A percentile compares a stretch with the other conserved stretches of the same genome.
Conservation (phyloP, 2,797 vertebrate genomes). For the Schizopygopsis malacanthus region DNA sequence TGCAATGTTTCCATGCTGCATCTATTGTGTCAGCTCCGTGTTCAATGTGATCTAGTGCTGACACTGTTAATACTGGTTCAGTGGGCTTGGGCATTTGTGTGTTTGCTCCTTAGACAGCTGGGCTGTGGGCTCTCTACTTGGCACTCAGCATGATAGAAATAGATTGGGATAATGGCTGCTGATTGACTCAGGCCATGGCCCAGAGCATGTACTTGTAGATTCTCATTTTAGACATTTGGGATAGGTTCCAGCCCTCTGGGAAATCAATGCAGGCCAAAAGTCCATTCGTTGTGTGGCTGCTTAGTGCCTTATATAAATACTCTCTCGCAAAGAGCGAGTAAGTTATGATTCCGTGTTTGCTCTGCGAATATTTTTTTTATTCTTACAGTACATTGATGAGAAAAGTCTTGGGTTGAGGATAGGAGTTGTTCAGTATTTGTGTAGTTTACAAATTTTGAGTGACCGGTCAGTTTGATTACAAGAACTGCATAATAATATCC, state of each 20-base stretch:
- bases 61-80: conserved; percentile 66
- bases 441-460: neutral
- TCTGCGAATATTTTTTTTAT: neutral
- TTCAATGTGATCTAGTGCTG: conserved; percentile 51
- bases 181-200: conserved; percentile 63
- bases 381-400: neutral
- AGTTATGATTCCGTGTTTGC: neutral
- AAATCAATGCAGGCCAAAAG: conserved; percentile 58
- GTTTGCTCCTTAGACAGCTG: conserved; percentile 59
- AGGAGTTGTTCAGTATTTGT: neutral
- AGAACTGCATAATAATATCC: neutral
- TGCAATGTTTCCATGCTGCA: conserved; percentile 4
- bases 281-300: conserved; percentile 35
- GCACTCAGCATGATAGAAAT: conserved; percentile 49
- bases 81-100: conserved; percentile 65
- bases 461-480: neutral
- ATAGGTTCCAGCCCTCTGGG: conserved; percentile 53
- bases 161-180: conserved; percentile 64
- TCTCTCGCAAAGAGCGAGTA: neutral
- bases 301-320: conserved; percentile 50
- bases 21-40: neutral
- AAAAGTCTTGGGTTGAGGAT: neutral
- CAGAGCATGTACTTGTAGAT: conserved; percentile 53
- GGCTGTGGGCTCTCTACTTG: conserved; percentile 56
- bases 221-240: conserved; percentile 52